Base-by-base conservation (phyloP, 2,888 invertebrate species). In the Eilema griseolum region DNA sequence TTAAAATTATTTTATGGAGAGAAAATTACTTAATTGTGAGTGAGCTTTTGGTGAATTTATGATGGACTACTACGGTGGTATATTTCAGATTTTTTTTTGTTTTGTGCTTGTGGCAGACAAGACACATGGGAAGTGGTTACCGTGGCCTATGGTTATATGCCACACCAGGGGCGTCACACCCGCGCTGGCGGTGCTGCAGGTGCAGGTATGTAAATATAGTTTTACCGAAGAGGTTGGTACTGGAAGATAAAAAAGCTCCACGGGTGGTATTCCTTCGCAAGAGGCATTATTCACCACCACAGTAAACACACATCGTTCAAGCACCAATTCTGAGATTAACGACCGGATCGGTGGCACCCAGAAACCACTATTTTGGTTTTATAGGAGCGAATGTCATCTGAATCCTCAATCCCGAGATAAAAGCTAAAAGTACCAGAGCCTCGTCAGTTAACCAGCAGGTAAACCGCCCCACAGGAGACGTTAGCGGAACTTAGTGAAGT, bases 1-100 rank as follows among this genome's bases (percentile, higher is more conserved):
- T 72, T 41, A 14, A 63, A 31, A 33, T 57, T 24, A 57, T 33
- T 65, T n/a, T 65, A 33, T 57, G 31, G 16, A 52, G n/a, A 64
- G 12, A 52, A 64, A 31, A 46, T n/a, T 24, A n/a, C 16, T 52
- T 41, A 26, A n/a, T 31, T 31, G 24, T 63, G 10, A 33, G 31
- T 57, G 11, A 23, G 33, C 12, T 56, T 63, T 12, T 11, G 14
- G 31, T 56, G 10, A 61, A 33, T 23, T 65, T 1, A 20, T 23
- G 24, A 12, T 24, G 23, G 12, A 24, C 12, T 57, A 57, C 24
- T 23, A 24, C 3, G 24, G 5, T 28, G 3, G 3, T n/a, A n/a
- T n/a, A n/a, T n/a, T n/a, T n/a, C n/a, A n/a, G n/a, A n/a, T n/a
- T n/a, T n/a, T n/a, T n/a, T n/a, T n/a, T n/a, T n/a, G n/a, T n/a